Percentiles rank a stretch among this genome's conserved stretches.
phyloP scores from a whole-genome alignment of 2,113 vertebrate genomes.

The Bufo bufo region DNA sequence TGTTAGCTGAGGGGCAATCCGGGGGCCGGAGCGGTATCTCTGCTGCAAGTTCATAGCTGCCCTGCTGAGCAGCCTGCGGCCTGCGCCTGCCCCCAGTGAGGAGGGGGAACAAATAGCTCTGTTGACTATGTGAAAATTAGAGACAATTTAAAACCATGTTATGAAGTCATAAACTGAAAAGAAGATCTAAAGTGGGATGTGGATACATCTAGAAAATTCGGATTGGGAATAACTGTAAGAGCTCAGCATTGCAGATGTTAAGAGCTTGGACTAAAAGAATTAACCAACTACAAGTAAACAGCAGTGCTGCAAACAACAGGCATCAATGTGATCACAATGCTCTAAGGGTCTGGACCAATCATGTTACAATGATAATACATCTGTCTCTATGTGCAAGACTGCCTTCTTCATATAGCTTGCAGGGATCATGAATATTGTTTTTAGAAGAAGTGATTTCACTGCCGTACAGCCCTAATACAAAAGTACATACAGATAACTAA shows the following conservation, averaged over 20 bases:
- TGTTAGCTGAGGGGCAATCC: conserved; percentile 40
- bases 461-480: too few species aligned
- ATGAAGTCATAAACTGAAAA: background rate
- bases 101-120: conserved; percentile 41
- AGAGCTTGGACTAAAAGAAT: background rate
- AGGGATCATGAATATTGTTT: too few species aligned
- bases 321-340: background rate
- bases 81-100: conserved; percentile 19
- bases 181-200: background rate
- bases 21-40: conserved; percentile 46
- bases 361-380: too few species aligned
- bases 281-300: background rate
- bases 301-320: background rate
- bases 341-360: too few species aligned
- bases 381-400: too few species aligned
- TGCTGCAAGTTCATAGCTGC: conserved; percentile 49
- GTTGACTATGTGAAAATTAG: conserved; percentile 3
- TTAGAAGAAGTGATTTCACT: too few species aligned
- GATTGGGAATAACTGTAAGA: background rate
- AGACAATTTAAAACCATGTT: conserved; percentile 42
- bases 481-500: too few species aligned
- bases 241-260: background rate
- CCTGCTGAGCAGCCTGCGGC: conserved; percentile 47
- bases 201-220: background rate
- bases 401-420: too few species aligned